phyloP scores from a whole-genome alignment of 2,888 invertebrate genomes.

The Nomada ferruginata region DNA sequence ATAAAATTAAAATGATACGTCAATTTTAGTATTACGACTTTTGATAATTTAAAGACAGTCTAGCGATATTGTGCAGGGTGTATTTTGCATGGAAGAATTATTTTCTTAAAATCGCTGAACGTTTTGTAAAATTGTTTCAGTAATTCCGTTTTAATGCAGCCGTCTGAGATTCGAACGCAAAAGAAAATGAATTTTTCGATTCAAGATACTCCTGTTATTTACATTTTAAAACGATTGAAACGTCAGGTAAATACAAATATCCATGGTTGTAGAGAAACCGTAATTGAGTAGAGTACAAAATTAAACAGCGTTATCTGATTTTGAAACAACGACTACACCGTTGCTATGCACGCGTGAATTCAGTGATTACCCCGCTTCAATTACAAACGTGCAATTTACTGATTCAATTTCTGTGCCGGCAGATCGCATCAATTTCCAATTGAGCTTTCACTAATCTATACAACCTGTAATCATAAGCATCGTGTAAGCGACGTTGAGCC shows the following conservation, averaged over 20 bases:
- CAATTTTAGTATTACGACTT: not conserved
- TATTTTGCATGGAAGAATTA: not conserved
- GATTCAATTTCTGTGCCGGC: slow-evolving; percentile 7
- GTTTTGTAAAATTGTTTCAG: not conserved
- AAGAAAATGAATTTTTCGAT: not conserved
- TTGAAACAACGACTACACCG: slow-evolving; percentile 2
- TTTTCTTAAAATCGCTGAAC: not conserved
- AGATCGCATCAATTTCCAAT: slow-evolving; percentile 1
- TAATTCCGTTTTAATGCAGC: no score
- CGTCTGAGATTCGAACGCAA: not conserved
- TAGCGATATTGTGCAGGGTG: not conserved
- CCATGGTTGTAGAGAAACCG: not conserved
- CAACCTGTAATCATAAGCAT: not conserved
- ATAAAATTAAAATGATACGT: not conserved
- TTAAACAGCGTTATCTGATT: slow-evolving; percentile 4
- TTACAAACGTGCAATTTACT: slow-evolving; percentile 5
- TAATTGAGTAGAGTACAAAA: slow-evolving; percentile 22
- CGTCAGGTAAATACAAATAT: not conserved
- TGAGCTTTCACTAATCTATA: slow-evolving; percentile 10
- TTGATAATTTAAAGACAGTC: not conserved
- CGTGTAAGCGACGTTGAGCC: not conserved
- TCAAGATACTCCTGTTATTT: not conserved
- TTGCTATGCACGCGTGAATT: slow-evolving; percentile 13
- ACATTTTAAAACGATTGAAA: not conserved
- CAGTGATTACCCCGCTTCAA: slow-evolving; percentile 36